Percentiles rank a stretch among this genome's conserved stretches.
Evolutionary conservation across 2,888 invertebrate species (phyloP).

Genomic region (Meandrusa payeni): DNA sequence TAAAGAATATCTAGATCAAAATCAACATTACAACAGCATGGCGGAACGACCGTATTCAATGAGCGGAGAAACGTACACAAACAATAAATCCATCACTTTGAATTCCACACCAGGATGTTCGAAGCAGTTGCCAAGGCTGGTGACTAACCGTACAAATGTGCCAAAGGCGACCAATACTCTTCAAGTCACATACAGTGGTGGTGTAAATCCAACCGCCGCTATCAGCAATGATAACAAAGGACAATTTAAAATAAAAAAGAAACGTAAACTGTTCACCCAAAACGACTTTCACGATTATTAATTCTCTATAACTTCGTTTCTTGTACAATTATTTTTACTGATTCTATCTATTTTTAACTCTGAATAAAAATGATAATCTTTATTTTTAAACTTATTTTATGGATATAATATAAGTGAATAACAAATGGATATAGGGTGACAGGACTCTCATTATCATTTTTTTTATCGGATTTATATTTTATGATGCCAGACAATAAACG

Average conservation of each 20-base stretch:
- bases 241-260: constrained; percentile 64
- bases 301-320: constrained; percentile 24
- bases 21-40: constrained; percentile 52
- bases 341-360: no score
- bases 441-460: no score
- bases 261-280: constrained; percentile 66
- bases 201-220: constrained; percentile 36
- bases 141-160: no score
- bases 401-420: no score
- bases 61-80: constrained; percentile 41
- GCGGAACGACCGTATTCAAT: constrained; percentile 66
- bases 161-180: constrained; percentile 44
- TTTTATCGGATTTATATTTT: no score
- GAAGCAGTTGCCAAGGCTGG: constrained; percentile 30
- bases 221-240: constrained; percentile 55
- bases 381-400: no score
- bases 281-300: constrained; percentile 66
- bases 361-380: no score
- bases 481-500: no score
- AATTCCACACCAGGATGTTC: constrained; percentile 38
- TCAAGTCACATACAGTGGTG: constrained; percentile 61
- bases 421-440: no score
- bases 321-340: neutral
- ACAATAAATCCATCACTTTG: constrained; percentile 36
- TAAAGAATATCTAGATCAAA: constrained; percentile 64